Conservation (phyloP, 2,888 invertebrate genomes). For the Abrostola triplasia region DNA sequence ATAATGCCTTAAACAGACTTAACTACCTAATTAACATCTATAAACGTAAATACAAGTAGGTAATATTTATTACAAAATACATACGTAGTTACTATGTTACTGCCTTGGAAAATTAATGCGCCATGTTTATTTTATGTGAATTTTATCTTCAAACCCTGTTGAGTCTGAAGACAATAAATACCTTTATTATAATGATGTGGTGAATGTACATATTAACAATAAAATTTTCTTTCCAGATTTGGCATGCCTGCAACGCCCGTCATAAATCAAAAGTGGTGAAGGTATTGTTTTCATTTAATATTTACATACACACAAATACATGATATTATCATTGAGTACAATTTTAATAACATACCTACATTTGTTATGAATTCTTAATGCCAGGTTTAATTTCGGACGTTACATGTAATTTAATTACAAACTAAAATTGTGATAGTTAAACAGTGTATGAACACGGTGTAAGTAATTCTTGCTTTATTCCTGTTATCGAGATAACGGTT, state of each 20-base stretch:
- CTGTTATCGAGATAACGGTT: constrained; percentile 21
- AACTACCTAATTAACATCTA: too few relatives aligned
- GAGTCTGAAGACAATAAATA: not conserved
- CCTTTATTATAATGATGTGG: not conserved
- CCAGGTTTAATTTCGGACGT: not conserved
- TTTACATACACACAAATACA: constrained; percentile 3
- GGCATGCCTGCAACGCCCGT: constrained; percentile 56
- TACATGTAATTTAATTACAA: too few relatives aligned
- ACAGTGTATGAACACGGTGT: not conserved
- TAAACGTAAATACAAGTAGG: too few relatives aligned
- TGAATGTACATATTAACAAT: not conserved
- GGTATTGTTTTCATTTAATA: constrained; percentile 53
- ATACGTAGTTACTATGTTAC: too few relatives aligned
- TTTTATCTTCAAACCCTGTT: too few relatives aligned
- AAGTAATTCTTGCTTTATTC: constrained; percentile 13
- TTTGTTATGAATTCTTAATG: constrained; percentile 4
- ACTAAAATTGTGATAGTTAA: not conserved
- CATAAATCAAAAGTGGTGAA: constrained; percentile 65
- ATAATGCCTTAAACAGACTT: too few relatives aligned
- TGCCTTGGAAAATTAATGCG: too few relatives aligned
- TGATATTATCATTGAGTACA: not conserved
- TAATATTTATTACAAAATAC: too few relatives aligned
- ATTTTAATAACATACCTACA: constrained; percentile 2
- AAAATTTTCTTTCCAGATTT: constrained; percentile 58
- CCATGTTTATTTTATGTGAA: too few relatives aligned